phyloP scores from a whole-genome alignment of 2,888 invertebrate species.

The Heteromurus nitidus region DNA sequence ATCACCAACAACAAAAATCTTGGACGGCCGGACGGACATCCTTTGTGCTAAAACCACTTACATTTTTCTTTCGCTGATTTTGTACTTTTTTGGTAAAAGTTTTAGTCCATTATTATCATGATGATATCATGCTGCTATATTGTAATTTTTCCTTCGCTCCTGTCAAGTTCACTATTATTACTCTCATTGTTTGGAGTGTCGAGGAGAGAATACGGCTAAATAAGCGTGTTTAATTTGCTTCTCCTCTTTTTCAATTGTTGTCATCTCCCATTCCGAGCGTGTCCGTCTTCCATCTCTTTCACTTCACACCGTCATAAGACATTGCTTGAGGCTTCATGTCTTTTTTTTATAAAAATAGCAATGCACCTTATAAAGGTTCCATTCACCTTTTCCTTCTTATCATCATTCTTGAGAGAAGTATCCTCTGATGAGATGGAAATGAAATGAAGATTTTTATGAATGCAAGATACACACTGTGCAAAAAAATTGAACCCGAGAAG shows the following conservation, averaged over 20 bases:
- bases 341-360: slow-evolving; percentile 15
- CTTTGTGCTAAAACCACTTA: neutral
- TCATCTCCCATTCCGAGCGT: neutral
- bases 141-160: neutral
- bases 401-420: neutral
- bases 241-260: slow-evolving; percentile 9
- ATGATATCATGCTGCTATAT: no score
- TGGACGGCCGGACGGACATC: neutral
- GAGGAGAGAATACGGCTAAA: neutral
- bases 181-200: slow-evolving; percentile 7
- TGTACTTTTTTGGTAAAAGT: neutral
- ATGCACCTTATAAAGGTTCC: slow-evolving; percentile 22
- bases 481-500: slow-evolving; percentile 1
- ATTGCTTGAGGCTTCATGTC: neutral
- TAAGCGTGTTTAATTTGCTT: slow-evolving; percentile 1
- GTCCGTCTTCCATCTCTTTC: slow-evolving; percentile 13
- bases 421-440: slow-evolving; percentile 5
- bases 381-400: slow-evolving; percentile 41
- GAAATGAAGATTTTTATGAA: neutral
- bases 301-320: neutral
- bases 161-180: neutral
- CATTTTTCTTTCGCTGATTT: neutral
- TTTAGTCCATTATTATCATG: no score
- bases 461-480: neutral
- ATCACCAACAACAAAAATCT: neutral